Percentiles rank a stretch among this genome's conserved stretches.
These are phyloP conservation scores for Acanthopleura granulata DNA, from an alignment of 2,888 invertebrate species.

Conservation along the genomic window DNA sequence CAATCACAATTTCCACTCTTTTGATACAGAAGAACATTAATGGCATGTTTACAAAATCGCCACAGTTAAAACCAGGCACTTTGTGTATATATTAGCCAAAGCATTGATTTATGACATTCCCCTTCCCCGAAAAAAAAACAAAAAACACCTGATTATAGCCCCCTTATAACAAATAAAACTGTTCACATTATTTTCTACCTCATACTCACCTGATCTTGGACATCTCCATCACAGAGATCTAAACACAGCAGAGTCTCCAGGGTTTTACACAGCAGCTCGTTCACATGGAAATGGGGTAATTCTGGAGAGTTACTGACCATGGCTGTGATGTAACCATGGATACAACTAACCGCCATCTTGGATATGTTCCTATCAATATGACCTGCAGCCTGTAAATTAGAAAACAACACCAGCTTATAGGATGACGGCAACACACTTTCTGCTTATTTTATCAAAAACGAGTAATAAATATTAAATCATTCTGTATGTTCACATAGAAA, in stretches of 20 bases:
- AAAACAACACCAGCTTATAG: neutral
- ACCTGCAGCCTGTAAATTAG: constrained; percentile 82
- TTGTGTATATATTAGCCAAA: too few relatives aligned
- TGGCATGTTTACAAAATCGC: too few relatives aligned
- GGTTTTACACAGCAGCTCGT: constrained; percentile 93
- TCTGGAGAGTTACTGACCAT: constrained; percentile 89
- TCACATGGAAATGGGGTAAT: constrained; percentile 93
- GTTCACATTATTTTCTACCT: neutral
- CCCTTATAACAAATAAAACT: neutral
- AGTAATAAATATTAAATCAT: too few relatives aligned
- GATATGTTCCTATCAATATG: constrained; percentile 90
- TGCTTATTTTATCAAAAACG: too few relatives aligned
- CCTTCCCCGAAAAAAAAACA: too few relatives aligned
- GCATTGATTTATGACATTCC: too few relatives aligned
- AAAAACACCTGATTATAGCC: too few relatives aligned
- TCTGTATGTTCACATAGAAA: too few relatives aligned
- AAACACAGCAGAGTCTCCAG: constrained; percentile 94
- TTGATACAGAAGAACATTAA: too few relatives aligned
- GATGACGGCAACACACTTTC: too few relatives aligned
- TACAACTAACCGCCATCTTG: constrained; percentile 87
- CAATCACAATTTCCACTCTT: too few relatives aligned
- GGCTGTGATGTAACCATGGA: constrained; percentile 92
- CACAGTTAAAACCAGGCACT: too few relatives aligned
- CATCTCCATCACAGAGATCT: constrained; percentile 93
- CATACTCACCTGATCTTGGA: constrained; percentile 79